Evolutionary conservation across 2,797 vertebrate species (phyloP).

Genomic region (Helarctos malayanus): DNA sequence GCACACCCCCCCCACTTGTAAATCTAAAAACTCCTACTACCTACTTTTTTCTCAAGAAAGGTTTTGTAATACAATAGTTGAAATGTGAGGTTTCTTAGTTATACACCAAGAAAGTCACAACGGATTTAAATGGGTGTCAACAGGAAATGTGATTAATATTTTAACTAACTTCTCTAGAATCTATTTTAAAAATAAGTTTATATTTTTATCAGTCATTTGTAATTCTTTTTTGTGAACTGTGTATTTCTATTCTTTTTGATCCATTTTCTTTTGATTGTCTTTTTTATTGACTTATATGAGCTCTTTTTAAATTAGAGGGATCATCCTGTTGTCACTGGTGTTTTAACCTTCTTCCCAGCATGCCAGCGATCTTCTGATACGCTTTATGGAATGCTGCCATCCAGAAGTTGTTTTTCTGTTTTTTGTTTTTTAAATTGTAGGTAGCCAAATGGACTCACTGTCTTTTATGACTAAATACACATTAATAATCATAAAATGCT

Average conservation of each 20-base stretch:
- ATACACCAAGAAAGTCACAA: not conserved
- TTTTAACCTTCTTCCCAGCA: slow-evolving; percentile 39
- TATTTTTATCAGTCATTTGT: not conserved
- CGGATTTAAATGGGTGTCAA: slow-evolving; percentile 7
- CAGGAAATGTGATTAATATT: slow-evolving; percentile 37
- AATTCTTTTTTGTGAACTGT: not conserved
- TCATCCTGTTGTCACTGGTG: not conserved
- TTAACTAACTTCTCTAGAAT: slow-evolving; percentile 50
- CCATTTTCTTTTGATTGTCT: not conserved
- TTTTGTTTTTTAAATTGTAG: not conserved
- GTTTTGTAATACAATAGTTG: slow-evolving; percentile 25
- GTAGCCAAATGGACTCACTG: not conserved
- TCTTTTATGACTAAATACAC: not conserved
- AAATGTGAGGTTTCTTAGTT: slow-evolving; percentile 48
- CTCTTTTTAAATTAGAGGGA: slow-evolving; percentile 40
- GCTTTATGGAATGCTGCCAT: not conserved
- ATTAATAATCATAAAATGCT: not conserved
- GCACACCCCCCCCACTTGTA: not conserved
- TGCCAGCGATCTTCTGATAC: not conserved
- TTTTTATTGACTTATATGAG: slow-evolving; percentile 14
- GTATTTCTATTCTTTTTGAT: not conserved
- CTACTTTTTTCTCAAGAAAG: slow-evolving; percentile 49
- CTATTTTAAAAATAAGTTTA: slow-evolving; percentile 17
- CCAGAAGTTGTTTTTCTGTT: not conserved
- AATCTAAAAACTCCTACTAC: slow-evolving; percentile 38